These are phyloP conservation scores for Trachymyrmex cornetzi DNA, from an alignment of 1,140 invertebrate species.

Conservation along the genomic window DNA sequence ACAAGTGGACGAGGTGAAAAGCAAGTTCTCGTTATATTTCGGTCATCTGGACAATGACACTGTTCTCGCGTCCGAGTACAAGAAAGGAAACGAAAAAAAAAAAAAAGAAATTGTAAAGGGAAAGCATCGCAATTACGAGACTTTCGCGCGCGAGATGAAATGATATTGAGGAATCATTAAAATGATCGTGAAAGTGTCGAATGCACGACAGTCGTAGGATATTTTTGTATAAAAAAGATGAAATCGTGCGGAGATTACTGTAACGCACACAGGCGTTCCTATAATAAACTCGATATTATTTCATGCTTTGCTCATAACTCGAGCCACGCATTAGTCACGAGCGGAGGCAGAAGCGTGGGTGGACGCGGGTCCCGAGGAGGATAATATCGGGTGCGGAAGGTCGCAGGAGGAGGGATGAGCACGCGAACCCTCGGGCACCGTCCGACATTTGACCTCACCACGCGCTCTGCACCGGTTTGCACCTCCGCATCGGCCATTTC, in stretches of 20 bases:
- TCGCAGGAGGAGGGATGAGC: conserved; percentile 77
- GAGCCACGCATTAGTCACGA: conserved; percentile 56
- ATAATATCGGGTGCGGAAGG: conserved; percentile 62
- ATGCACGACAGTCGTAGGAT: not conserved
- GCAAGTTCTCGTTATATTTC: conserved; percentile 2
- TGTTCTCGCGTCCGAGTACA: not conserved
- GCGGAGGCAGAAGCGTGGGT: conserved; percentile 67
- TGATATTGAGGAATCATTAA: not conserved
- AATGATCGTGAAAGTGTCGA: conserved; percentile 1
- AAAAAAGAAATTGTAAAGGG: not conserved
- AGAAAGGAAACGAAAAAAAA: conserved; percentile 19
- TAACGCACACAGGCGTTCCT: not conserved
- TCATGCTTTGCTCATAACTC: conserved; percentile 49
- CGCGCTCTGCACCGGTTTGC: conserved; percentile 79
- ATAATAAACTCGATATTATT: conserved; percentile 55
- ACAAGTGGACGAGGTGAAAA: not conserved
- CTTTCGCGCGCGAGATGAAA: conserved; percentile 17
- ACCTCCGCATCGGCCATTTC: conserved; percentile 64
- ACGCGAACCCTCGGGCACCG: conserved; percentile 85
- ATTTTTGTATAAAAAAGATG: not conserved
- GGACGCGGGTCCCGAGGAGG: conserved; percentile 63
- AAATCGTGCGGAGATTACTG: conserved; percentile 34
- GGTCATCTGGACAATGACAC: not conserved
- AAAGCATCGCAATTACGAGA: not conserved
- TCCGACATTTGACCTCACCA: conserved; percentile 86